phyloP scores from a whole-genome alignment of 2,113 vertebrate species.

The Clarias magur region DNA sequence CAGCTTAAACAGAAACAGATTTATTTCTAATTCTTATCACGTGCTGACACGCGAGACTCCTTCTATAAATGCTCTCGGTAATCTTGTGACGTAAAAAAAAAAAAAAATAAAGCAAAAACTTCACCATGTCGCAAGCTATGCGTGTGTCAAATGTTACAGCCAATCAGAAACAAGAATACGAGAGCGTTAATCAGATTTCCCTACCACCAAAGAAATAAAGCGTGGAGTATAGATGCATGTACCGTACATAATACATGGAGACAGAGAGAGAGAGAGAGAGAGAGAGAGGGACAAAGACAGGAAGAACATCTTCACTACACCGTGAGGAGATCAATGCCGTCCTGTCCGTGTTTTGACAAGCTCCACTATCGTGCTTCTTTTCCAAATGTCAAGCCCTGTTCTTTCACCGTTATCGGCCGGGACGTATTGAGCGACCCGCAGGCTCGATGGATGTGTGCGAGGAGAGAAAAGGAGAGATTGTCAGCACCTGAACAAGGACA shows the following conservation, averaged over 20 bases:
- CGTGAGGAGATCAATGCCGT: conserved; percentile 53
- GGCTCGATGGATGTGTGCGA: conserved; percentile 43
- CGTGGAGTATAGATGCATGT: not conserved
- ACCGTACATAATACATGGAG: not conserved
- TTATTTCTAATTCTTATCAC: not conserved
- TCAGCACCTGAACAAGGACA: conserved; percentile 52
- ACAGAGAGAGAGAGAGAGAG: conserved; percentile 18
- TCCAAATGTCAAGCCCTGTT: conserved; percentile 58
- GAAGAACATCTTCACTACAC: conserved; percentile 40
- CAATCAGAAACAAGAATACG: not conserved
- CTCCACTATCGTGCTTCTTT: conserved; percentile 51
- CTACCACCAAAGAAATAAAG: not conserved
- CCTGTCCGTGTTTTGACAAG: conserved; percentile 55
- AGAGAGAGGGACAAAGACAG: conserved; percentile 17
- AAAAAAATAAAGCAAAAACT: not conserved
- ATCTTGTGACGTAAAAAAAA: not conserved
- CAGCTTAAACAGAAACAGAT: not conserved
- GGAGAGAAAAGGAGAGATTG: conserved; percentile 35
- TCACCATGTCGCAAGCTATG: not conserved
- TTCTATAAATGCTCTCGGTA: not conserved
- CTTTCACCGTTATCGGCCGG: conserved; percentile 53
- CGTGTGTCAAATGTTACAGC: not conserved
- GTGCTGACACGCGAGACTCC: not conserved
- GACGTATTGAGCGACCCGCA: conserved; percentile 52
- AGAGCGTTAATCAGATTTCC: conserved; percentile 38